Evolutionary conservation across 2,113 vertebrate genomes (phyloP).

Genomic region (Cyprinus carpio): DNA sequence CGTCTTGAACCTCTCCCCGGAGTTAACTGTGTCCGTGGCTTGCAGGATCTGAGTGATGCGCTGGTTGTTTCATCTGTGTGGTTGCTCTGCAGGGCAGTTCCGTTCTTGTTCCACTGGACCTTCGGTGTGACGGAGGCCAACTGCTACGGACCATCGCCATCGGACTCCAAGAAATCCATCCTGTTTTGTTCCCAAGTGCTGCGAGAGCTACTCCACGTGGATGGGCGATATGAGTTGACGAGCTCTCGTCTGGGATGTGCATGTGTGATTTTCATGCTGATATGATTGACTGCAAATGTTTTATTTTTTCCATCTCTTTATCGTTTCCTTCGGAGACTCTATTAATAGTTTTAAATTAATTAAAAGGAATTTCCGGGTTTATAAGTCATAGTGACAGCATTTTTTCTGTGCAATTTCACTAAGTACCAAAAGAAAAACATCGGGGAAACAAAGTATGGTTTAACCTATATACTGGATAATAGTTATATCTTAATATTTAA

Average conservation of each 20-base stretch:
- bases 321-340: background rate
- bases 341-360: too few relatives aligned
- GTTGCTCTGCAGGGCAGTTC: constrained; percentile 83
- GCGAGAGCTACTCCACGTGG: constrained; percentile 92
- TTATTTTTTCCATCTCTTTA: background rate
- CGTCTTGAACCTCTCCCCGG: background rate
- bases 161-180: constrained; percentile 83
- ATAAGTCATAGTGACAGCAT: too few relatives aligned
- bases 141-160: constrained; percentile 88
- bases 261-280: background rate
- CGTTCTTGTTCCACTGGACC: constrained; percentile 97
- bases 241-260: too few relatives aligned
- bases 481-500: too few relatives aligned
- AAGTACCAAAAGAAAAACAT: too few relatives aligned
- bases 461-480: too few relatives aligned
- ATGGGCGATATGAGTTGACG: constrained; percentile 95
- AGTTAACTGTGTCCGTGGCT: constrained; percentile 1
- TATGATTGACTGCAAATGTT: background rate
- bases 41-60: too few relatives aligned
- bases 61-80: too few relatives aligned
- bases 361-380: too few relatives aligned
- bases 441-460: too few relatives aligned
- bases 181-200: constrained; percentile 93
- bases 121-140: constrained; percentile 91
- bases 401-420: too few relatives aligned